Evolutionary conservation across 2,797 vertebrate species (phyloP), one percentile per base, ranked within the genome.

Genomic region (Anableps anableps): DNA sequence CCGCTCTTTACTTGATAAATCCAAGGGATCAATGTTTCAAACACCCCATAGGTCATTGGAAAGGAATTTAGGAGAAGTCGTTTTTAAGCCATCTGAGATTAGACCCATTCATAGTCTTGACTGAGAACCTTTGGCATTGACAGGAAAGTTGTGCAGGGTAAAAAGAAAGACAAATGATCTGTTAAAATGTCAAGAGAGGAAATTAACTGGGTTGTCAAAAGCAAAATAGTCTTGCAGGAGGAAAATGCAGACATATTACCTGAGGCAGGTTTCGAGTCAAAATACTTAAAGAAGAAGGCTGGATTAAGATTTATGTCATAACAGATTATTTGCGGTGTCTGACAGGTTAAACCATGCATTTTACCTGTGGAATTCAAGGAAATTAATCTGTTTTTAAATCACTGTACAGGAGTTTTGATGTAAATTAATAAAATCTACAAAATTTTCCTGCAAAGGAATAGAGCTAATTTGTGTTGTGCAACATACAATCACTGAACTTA

Each of bases 271-370:
- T 86, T 70, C 14, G 41, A 82, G 87, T 78, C 64, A 78, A 79
- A 90, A 88, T 83, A 82, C 81, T 88, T 85, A 64, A 76, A 83
- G 85, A 90, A 84, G 74, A 84, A 83, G 58, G n/a, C 72, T 68
- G 80, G 72, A 78, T 83, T 45, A 87, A 88, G 91, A 95, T 94
- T 95, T 94, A 83, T 62, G 87, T 87, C 85, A 92, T 79, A 90
- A 80, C 74, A 85, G 71, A 29, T 17, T 10, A 77, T 77, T 81
- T 85, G 81, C 78, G 81, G 79, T 72, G 50, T 83, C 51, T 80
- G 78, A 86, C 86, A 88, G 71, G 72, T 78, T 83, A 84, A 90
- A 78, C 72, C 74, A 36, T 45, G 78, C 71, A 66, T 84, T 84
- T 87, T 48, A 55, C 74, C 50, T 26, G 16, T 72, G 71, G 79